Percentiles rank a stretch among this genome's conserved stretches.
Evolutionary conservation across 2,113 vertebrate genomes (phyloP).

Genomic region (Brachypteracias leptosomus): DNA sequence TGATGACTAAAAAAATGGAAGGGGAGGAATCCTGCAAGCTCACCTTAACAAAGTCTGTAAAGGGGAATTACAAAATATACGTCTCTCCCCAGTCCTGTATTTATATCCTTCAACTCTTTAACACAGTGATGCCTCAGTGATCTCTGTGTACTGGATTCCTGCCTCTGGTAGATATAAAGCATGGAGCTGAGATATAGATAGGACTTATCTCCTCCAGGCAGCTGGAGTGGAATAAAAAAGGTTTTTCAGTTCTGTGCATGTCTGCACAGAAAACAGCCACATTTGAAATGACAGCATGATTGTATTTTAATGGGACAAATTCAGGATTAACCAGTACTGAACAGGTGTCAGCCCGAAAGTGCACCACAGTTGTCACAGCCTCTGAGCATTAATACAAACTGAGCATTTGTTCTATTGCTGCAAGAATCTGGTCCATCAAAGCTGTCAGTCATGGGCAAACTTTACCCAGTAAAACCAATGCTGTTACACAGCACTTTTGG

Average conservation of each 20-base stretch:
- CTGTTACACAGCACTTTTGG: neutral
- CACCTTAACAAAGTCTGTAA: neutral
- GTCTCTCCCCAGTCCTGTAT: neutral
- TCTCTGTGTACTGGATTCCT: neutral
- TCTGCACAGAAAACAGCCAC: neutral
- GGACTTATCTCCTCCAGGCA: slow-evolving; percentile 46
- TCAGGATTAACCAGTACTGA: slow-evolving; percentile 22
- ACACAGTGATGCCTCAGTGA: neutral
- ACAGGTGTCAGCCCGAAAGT: slow-evolving; percentile 39
- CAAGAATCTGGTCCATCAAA: neutral
- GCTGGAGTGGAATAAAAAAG: slow-evolving; percentile 5
- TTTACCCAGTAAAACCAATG: neutral
- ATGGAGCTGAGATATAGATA: neutral
- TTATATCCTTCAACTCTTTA: neutral
- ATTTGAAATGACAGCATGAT: slow-evolving; percentile 34
- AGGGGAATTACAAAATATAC: neutral
- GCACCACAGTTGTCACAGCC: neutral
- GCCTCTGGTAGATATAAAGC: neutral
- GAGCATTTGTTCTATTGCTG: neutral
- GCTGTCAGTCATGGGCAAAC: neutral
- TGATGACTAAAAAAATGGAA: neutral
- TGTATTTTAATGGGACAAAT: slow-evolving; percentile 43
- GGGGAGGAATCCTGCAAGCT: neutral
- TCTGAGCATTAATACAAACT: neutral
- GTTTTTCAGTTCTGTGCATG: slow-evolving; percentile 16